phyloP scores from a whole-genome alignment of 2,888 invertebrate genomes.

The Scaptomyza cyrtandrae region DNA sequence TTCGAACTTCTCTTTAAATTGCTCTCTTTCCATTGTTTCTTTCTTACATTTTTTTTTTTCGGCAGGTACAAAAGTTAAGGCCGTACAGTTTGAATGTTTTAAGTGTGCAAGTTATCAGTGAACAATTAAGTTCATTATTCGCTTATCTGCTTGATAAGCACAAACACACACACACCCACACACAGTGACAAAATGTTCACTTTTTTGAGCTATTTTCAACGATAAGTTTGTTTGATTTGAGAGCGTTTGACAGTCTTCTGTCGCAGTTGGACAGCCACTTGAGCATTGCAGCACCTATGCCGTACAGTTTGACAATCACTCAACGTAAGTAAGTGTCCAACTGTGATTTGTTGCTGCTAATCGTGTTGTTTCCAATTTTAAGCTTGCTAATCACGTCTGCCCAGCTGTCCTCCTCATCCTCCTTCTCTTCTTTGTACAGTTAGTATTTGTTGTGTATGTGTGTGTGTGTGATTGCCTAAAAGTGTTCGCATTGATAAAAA shows the following conservation, averaged over 20 bases:
- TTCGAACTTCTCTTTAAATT: neutral
- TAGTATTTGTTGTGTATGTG: conserved; percentile 41
- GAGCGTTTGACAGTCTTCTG: conserved; percentile 5
- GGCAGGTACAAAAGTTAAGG: conserved; percentile 60
- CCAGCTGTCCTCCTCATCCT: conserved; percentile 1
- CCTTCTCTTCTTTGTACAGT: conserved; percentile 42
- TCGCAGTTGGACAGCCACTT: conserved; percentile 49
- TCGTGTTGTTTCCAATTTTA: too few species aligned
- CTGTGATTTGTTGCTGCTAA: conserved; percentile 38
- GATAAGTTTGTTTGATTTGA: conserved; percentile 51
- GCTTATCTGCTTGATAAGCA: conserved; percentile 71
- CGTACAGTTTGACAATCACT: conserved; percentile 47
- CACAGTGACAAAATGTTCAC: too few species aligned
- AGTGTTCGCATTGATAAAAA: conserved; percentile 46
- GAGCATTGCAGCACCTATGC: conserved; percentile 20
- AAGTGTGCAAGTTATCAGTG: conserved; percentile 66
- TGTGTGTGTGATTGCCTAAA: conserved; percentile 15
- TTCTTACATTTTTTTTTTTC: conserved; percentile 16
- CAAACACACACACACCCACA: conserved; percentile 1
- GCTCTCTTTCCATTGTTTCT: neutral
- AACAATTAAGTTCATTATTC: conserved; percentile 53
- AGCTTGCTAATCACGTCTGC: conserved; percentile 57
- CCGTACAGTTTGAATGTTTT: conserved; percentile 34
- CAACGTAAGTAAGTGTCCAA: conserved; percentile 16
- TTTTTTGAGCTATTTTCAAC: conserved; percentile 19